Evolutionary conservation across 2,113 vertebrate genomes (phyloP), one percentile per base, ranked within the genome.

Genomic region (Aegotheles bennettii): DNA sequence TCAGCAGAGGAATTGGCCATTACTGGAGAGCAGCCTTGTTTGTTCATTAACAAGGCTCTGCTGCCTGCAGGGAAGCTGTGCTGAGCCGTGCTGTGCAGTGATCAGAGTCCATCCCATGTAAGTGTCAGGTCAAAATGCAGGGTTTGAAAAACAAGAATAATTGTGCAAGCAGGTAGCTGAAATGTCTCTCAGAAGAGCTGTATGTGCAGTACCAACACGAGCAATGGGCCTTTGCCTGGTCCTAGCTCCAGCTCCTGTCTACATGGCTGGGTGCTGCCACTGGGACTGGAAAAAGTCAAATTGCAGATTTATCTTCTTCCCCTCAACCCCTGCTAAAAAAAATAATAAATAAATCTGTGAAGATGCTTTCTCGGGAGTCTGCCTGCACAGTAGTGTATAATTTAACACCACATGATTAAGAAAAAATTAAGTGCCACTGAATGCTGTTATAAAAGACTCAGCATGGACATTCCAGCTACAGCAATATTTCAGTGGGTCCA

Each of bases 401-500:
- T 88, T 87, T 74, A 70, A 83, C 38, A 80, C 63, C 20, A 5
- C 13, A 31, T 40, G 19, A 92, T 94, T 69, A 50, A 85, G 70
- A 93, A 79, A 91, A 86, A 65, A 65, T 38, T 40, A 89, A 76
- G 67, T 84, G 64, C 33, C 36, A 26, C 67, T 63, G 68, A 90
- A 65, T 24, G 47, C 40, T 90, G 35, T 63, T 94, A 90, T 88
- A 57, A 78, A 93, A 69, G 77, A 16, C n/a, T 78, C 63, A 36
- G 21, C 40, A 25, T 13, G 74, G 79, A 64, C 51, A 60, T 94
- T 94, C 67, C 70, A 75, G 12, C 53, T 90, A 6, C 43, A 94
- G 51, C 36, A 53, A 29, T 73, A 84, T 79, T 94, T 88, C 94
- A 68, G 89, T 65, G 87, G 64, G 81, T 88, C 75, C 68, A 86